Base-by-base conservation (phyloP, 2,888 invertebrate genomes). In the Drosophila atroscutellata region DNA sequence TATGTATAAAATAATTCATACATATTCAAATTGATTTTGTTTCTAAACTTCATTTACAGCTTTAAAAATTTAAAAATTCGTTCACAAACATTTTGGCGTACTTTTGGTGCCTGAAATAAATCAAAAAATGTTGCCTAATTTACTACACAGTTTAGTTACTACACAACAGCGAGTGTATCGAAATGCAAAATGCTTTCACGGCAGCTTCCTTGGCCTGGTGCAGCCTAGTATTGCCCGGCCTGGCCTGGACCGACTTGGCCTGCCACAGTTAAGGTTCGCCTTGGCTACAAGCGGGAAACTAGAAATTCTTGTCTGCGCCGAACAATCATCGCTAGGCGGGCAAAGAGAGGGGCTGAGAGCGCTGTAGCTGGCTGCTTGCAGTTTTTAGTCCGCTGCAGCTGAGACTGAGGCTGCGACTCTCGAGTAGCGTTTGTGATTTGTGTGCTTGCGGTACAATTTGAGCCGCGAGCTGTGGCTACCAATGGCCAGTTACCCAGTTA, bases 401-500 rank as follows among this genome's bases (percentile, higher is more conserved):
- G 47, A 30, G 49, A 24, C 45, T 65, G 51, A 36, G 66, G 64
- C 70, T 11, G 18, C 3, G 36, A 26, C 24, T n/a, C n/a, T 65
- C 68, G 76, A 70, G 77, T 71, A 68, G 79, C 69, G 68, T 71
- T 83, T 84, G 83, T 86, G 85, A 86, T 86, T 86, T 86, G 85
- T 86, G 89, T 86, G 85, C 89, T 86, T 82, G 86, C 86, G 86
- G 87, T 89, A 86, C 87, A 86, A 86, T 86, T 86, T 89, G 82
- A 87, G 89, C 86, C 85, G 71, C 79, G 61, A 85, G 86, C 89
- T 86, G 87, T 77, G 84, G 84, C 86, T 86, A 88, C 86, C 80
- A 84, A 83, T 82, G 85, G 89, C 77, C 84, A 87, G 77, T 78
- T 77, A 78, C 79, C 79, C 79, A 75, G 64, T 72, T 71, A 62